phyloP scores from a whole-genome alignment of 1,140 invertebrate species.

The Achatina immaculata region DNA sequence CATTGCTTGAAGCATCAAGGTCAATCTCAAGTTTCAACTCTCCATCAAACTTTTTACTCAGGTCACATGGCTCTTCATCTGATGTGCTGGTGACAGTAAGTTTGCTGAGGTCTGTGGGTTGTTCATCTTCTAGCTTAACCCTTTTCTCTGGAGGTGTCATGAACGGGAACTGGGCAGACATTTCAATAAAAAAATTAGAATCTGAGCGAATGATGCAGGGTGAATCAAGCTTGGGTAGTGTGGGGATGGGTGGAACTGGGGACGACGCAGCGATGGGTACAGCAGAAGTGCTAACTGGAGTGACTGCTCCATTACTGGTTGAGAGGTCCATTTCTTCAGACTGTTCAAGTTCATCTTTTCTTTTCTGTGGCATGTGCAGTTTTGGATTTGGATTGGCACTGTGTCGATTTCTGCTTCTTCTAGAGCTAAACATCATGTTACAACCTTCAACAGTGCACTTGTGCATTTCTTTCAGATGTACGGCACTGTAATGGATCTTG shows the following conservation, averaged over 20 bases:
- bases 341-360: slow-evolving; percentile 46
- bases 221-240: slow-evolving; percentile 44
- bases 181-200: slow-evolving; percentile 59
- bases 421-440: slow-evolving; percentile 99
- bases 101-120: slow-evolving; percentile 58
- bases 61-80: slow-evolving; percentile 34
- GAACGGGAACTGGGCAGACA: slow-evolving; percentile 60
- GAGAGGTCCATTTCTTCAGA: slow-evolving; percentile 24
- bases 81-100: not conserved
- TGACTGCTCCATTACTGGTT: slow-evolving; percentile 10
- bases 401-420: slow-evolving; percentile 94
- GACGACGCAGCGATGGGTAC: not conserved
- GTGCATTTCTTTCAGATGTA: slow-evolving; percentile 98
- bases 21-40: slow-evolving; percentile 66
- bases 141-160: slow-evolving; percentile 61
- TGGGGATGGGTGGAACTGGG: slow-evolving; percentile 12
- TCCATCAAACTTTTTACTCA: slow-evolving; percentile 39
- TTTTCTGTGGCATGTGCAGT: slow-evolving; percentile 89
- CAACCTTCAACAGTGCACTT: slow-evolving; percentile 98
- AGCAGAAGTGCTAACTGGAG: slow-evolving; percentile 43
- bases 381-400: slow-evolving; percentile 99
- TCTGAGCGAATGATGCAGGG: slow-evolving; percentile 46
- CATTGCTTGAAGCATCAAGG: slow-evolving; percentile 75
- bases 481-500: slow-evolving; percentile 99
- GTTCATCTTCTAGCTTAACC: slow-evolving; percentile 52